Conservation (phyloP, 2,888 invertebrate genomes). For the Eudemis profundana region DNA sequence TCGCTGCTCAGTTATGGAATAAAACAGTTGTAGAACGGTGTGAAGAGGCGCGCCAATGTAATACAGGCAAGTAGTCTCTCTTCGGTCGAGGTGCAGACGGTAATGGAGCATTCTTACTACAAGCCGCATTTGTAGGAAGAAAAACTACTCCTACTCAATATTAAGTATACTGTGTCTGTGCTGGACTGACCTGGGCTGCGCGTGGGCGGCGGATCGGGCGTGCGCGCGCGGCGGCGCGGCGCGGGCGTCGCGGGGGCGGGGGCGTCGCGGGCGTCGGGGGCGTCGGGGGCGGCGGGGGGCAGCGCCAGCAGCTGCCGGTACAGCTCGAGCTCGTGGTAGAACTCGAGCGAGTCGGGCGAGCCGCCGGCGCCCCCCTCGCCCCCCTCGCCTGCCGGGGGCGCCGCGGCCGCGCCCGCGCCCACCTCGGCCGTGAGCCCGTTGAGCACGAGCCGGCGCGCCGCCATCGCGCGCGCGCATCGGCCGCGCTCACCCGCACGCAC, state of each 20-base stretch:
- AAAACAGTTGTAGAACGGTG: too few relatives aligned
- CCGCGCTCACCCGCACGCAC: slow-evolving; percentile 43
- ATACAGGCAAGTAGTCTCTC: too few relatives aligned
- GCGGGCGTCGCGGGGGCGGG: slow-evolving; percentile 40
- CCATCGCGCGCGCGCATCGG: slow-evolving; percentile 54
- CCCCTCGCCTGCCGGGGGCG: slow-evolving; percentile 45
- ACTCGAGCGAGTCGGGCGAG: slow-evolving; percentile 65
- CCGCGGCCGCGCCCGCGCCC: slow-evolving; percentile 54
- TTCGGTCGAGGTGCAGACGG: too few relatives aligned
- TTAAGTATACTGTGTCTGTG: neutral
- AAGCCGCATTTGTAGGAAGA: too few relatives aligned
- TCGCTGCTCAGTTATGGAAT: too few relatives aligned
- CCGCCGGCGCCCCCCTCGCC: slow-evolving; percentile 50
- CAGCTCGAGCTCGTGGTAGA: slow-evolving; percentile 79
- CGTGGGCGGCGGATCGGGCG: slow-evolving; percentile 50
- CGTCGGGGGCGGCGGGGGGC: slow-evolving; percentile 47
- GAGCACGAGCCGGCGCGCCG: slow-evolving; percentile 73
- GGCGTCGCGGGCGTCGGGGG: slow-evolving; percentile 45
- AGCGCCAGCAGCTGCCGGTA: slow-evolving; percentile 75
- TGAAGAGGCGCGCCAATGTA: too few relatives aligned
- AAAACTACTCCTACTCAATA: too few relatives aligned
- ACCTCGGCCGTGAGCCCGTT: slow-evolving; percentile 80
- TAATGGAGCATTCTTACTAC: too few relatives aligned
- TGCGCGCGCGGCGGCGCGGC: slow-evolving; percentile 53
- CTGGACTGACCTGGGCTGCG: slow-evolving; percentile 4